phyloP scores from a whole-genome alignment of 2,797 vertebrate species.

The Kryptopterus vitreolus region DNA sequence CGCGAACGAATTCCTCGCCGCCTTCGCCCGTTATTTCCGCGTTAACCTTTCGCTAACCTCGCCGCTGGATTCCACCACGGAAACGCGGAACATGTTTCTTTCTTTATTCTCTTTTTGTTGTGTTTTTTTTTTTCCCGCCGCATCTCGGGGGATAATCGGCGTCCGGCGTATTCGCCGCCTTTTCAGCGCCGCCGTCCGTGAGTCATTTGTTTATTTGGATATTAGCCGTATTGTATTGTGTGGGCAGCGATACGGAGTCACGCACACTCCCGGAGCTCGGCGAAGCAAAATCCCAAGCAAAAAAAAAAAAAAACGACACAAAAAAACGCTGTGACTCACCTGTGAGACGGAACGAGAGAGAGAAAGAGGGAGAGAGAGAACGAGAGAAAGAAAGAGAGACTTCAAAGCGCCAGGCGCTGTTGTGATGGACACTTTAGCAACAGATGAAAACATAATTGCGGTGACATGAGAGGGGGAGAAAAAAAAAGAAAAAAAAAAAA shows the following conservation, averaged over 20 bases:
- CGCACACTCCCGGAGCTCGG: constrained; percentile 30
- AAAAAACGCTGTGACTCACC: constrained; percentile 47
- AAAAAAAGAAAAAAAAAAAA: constrained; percentile 1
- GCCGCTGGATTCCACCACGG: no score
- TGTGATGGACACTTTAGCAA: constrained; percentile 57
- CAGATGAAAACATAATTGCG: constrained; percentile 52
- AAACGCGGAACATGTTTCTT: neutral
- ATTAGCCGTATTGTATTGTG: constrained; percentile 27
- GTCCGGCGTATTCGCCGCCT: neutral
- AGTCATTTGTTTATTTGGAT: constrained; percentile 44
- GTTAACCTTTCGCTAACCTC: neutral
- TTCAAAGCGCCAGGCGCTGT: constrained; percentile 45
- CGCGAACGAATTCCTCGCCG: no score
- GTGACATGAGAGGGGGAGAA: constrained; percentile 22
- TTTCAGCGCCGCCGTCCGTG: constrained; percentile 5
- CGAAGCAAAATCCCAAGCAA: constrained; percentile 20
- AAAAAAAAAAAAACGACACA: no score
- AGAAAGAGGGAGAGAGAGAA: constrained; percentile 46
- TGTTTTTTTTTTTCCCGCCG: neutral
- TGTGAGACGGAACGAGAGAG: constrained; percentile 47
- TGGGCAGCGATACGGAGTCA: constrained; percentile 24
- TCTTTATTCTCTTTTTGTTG: no score
- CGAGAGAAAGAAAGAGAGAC: constrained; percentile 57
- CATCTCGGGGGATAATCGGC: neutral
- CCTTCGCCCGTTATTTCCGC: no score